Base-by-base conservation (phyloP, 64 coral and sea anemone genomes). In the Dendronephthya gigantea region DNA sequence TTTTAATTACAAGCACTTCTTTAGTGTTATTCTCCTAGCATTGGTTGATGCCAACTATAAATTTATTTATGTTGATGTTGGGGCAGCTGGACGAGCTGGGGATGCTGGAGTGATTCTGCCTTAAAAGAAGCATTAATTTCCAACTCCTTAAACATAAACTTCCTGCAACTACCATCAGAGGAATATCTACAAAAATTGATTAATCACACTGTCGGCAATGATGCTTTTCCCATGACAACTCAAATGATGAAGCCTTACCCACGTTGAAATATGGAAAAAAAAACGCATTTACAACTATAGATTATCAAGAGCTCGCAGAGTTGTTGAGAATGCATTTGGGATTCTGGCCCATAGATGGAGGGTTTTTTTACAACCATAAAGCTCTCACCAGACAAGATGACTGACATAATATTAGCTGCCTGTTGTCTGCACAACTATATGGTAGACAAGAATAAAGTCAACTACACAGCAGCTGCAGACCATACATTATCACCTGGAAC, bases 281-380 rank as follows among this genome's bases (percentile, higher is more conserved):
- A 79, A 79, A 79, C 72, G 72, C 72, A 79, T 79, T 16, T 79
- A 35, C 36, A 79, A 79, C 17, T 79, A 79, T 79, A 35, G 72
- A 16, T 6, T 79, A 6, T 79, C 29, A 4, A 29, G 16, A 35
- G 72, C 28, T 0, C 31, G 72, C 0, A 35, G 72, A 39, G 72
- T 79, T 7, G 72, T 35, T 2, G 72, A 79, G 17, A 79, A 79
- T 79, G 72, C 72, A 79, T 79, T 79, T 79, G 72, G 72, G 0
- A 79, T 79, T 79, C 72, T 79, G 13, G 31, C 72, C 4, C 31
- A 79, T 39, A 34, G 72, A 79, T 79, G 31, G 32, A 4, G 12
- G 15, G 25, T 79, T 17, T 79, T 79, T 79, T 17, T 79, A 79
- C 72, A 29, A 79, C 72, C 15, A 39, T 79, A 5, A 79, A 79